Evolutionary conservation across 2,888 invertebrate genomes (phyloP).

Genomic region (Plagiodera versicolora): DNA sequence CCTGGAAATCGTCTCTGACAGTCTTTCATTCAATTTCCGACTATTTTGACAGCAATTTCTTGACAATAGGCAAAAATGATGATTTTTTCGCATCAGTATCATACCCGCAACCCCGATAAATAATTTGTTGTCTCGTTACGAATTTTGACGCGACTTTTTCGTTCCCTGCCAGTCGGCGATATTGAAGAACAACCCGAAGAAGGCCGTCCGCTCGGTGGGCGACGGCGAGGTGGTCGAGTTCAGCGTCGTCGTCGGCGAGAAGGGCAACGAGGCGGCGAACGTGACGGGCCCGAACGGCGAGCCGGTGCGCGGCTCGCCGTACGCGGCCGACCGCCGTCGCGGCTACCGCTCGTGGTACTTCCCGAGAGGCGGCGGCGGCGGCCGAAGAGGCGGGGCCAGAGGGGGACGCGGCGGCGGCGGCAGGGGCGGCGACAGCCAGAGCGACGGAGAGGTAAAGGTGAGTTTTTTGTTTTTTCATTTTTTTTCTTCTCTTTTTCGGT

Average conservation of each 20-base stretch:
- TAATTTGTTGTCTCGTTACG: too few species aligned
- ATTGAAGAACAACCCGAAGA: conserved; percentile 96
- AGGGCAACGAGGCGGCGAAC: conserved; percentile 97
- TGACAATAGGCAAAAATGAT: too few species aligned
- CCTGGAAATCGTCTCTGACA: too few species aligned
- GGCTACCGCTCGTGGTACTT: conserved; percentile 68
- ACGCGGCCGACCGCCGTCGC: conserved; percentile 90
- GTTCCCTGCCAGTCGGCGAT: conserved; percentile 77
- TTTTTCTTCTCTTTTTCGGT: too few species aligned
- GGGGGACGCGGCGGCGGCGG: conserved; percentile 61
- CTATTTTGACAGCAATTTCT: too few species aligned
- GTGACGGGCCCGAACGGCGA: conserved; percentile 97
- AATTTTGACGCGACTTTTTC: background rate
- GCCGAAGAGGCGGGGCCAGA: conserved; percentile 59
- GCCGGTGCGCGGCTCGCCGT: conserved; percentile 94
- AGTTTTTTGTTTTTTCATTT: too few species aligned
- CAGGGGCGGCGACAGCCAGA: conserved; percentile 51
- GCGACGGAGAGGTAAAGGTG: conserved; percentile 40
- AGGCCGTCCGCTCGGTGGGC: conserved; percentile 97
- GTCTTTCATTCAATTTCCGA: too few species aligned
- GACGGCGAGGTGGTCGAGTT: conserved; percentile 98
- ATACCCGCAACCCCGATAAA: too few species aligned
- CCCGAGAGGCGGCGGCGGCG: conserved; percentile 60
- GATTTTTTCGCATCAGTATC: too few species aligned
- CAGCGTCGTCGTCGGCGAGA: conserved; percentile 97